Base-by-base conservation (phyloP, 2,888 invertebrate species). In the Chrysolina haemoptera region DNA sequence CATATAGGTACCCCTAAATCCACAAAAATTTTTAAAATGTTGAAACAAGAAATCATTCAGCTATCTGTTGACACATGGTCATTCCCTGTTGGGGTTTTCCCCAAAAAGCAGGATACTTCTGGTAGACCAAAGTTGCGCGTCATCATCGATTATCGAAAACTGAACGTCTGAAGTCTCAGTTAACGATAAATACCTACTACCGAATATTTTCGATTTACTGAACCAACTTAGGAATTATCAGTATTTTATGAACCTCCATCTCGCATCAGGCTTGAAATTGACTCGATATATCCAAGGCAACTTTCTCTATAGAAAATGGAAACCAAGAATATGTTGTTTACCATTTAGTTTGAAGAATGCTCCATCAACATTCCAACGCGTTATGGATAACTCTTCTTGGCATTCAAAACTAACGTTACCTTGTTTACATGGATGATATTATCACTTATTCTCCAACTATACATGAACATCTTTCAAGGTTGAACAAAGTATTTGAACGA, bases 391-490 rank as follows among this genome's bases (percentile, higher is more conserved):
- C 35, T 65, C n/a, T 75, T 27, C 70, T 53, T 16, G 68, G 68
- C 18, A 48, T 73, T 16, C 68, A 70, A 69, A 73, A 77, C 59
- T 48, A 71, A 62, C 35, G 62, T 4, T 73, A 62, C 62, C 69
- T 75, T 18, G 71, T 75, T 0, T 77, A 76, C 35, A 50, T 77
- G 46, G 73, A 74, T 48, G 71, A 77, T 35, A 71, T 76, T 12
- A 71, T 76, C 6, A 63, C 76, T 4, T 76, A 68, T 62, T 71
- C 68, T 5, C 62, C 55, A 9, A 74, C 71, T 11, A 62, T 76
- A 12, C 62, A 68, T 11, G 65, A 75, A 41, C 74, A 77, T 48
- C 74, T 74, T n/a, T 35, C 59, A 14, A 59, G 67, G 10, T 20
- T 77, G 20, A 40, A 16, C 2, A 64, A 77, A 71, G 75, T 75